A percentile compares a stretch with the other conserved stretches of the same genome.
Evolutionary conservation across 2,888 invertebrate species (phyloP).

Genomic region (Perdita meconis): DNA sequence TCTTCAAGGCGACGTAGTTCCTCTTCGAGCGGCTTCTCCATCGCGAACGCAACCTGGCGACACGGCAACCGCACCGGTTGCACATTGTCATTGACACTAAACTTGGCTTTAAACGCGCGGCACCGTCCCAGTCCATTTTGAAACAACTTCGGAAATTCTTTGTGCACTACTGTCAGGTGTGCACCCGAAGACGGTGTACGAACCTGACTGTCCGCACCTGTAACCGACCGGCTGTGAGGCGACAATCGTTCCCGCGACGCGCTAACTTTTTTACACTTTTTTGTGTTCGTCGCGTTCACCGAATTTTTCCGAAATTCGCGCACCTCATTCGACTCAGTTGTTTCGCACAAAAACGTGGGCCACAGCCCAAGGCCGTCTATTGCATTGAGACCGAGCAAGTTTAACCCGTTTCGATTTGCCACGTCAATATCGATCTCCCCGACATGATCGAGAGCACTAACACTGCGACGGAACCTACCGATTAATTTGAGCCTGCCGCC

Average conservation of each 20-base stretch:
- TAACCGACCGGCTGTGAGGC: not conserved
- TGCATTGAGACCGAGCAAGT: not conserved
- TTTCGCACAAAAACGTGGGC: not conserved
- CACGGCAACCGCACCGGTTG: not conserved
- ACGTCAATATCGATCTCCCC: conserved; percentile 1
- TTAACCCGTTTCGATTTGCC: not conserved
- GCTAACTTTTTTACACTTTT: not conserved
- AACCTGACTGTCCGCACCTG: not conserved
- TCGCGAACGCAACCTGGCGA: not conserved
- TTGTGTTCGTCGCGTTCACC: too few species aligned
- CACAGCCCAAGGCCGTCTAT: not conserved
- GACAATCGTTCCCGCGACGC: not conserved
- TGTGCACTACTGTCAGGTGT: not conserved
- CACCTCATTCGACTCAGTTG: not conserved
- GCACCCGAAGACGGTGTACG: not conserved
- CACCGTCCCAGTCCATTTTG: not conserved
- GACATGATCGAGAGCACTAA: not conserved
- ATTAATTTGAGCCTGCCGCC: not conserved
- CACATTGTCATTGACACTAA: not conserved
- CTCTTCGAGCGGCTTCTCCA: not conserved
- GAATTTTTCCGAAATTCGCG: not conserved
- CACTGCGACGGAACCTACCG: not conserved
- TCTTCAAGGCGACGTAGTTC: not conserved
- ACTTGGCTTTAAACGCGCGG: not conserved
- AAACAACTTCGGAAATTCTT: not conserved